Percentiles rank a stretch among this genome's conserved stretches.
Evolutionary conservation across 2,113 vertebrate species (phyloP).

Genomic region (Eudorcas thomsonii): DNA sequence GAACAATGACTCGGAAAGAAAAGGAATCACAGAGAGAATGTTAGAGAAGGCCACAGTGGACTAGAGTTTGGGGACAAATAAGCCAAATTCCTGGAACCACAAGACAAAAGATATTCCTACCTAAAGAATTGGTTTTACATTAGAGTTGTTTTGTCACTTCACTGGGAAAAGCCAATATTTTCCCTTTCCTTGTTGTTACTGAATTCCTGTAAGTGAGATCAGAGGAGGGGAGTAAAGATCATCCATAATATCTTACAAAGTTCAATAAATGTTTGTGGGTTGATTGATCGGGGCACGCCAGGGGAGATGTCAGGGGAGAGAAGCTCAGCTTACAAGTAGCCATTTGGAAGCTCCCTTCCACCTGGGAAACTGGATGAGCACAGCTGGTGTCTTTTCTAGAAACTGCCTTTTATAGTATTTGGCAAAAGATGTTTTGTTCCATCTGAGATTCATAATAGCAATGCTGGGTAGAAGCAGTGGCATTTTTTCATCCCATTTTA

Average conservation of each 20-base stretch:
- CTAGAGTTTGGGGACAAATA: background rate
- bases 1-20: background rate
- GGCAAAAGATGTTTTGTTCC: background rate
- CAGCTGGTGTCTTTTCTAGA: background rate
- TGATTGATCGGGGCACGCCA: background rate
- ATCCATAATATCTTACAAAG: background rate
- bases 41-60: background rate
- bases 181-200: background rate
- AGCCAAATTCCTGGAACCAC: background rate
- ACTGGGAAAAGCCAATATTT: background rate
- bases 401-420: background rate
- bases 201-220: constrained; percentile 29
- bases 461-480: background rate
- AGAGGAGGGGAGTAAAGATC: background rate
- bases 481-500: background rate
- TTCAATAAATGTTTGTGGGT: background rate
- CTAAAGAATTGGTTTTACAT: background rate
- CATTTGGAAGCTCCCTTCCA: background rate
- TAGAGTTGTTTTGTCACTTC: background rate
- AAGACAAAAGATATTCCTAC: background rate
- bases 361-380: background rate
- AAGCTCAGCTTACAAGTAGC: background rate
- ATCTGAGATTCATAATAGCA: background rate
- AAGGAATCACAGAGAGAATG: background rate
- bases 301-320: background rate